These are phyloP conservation scores for Epizoanthus rinbou DNA, from an alignment of 92 coral and sea anemone genomes.

Conservation along the genomic window DNA sequence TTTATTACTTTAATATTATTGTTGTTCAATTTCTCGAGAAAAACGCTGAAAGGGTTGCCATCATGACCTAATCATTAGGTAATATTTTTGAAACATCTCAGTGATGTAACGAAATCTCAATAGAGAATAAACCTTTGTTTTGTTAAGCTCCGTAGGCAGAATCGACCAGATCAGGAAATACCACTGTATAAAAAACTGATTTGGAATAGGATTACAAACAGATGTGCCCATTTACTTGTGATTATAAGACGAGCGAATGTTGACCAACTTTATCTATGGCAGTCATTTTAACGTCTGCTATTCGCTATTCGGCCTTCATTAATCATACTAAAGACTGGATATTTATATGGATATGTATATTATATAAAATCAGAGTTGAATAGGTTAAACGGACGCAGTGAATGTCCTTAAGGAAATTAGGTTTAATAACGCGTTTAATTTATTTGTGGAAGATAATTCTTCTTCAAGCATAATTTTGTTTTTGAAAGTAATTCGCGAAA, in stretches of 20 bases:
- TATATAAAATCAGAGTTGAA: not conserved
- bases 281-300: not conserved
- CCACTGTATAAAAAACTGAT: not conserved
- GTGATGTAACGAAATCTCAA: slow-evolving; percentile 6
- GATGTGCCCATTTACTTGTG: not conserved
- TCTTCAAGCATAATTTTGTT: too few species aligned
- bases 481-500: too few species aligned
- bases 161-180: slow-evolving; percentile 11
- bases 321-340: slow-evolving; percentile 2
- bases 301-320: not conserved
- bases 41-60: too few species aligned
- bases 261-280: not conserved
- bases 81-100: too few species aligned
- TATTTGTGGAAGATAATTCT: too few species aligned
- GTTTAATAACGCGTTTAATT: too few species aligned
- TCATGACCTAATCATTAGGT: too few species aligned
- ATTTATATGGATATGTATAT: not conserved
- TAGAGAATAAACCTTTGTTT: slow-evolving; percentile 8
- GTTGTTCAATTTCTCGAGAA: too few species aligned
- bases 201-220: not conserved
- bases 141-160: not conserved
- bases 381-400: not conserved
- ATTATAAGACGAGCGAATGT: not conserved
- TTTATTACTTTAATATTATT: not conserved
- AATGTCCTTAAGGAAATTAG: not conserved